Conservation (phyloP, 2,888 invertebrate species). For the Falcaria lacertinaria region DNA sequence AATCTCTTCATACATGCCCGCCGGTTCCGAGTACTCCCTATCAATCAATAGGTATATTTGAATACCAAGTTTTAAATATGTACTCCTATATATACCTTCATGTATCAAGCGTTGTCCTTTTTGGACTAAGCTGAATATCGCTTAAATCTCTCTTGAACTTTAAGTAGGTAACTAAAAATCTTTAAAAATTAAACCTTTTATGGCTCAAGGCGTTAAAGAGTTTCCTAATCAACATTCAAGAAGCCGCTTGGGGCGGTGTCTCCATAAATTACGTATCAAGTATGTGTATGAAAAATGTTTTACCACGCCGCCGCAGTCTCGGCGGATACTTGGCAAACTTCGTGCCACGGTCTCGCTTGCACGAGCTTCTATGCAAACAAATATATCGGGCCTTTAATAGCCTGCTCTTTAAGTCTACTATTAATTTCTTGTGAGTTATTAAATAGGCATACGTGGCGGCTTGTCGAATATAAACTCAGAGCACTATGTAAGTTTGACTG, state of each 20-base stretch:
- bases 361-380: slow-evolving; percentile 49
- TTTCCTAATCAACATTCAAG: slow-evolving; percentile 74
- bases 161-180: too few species aligned
- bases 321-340: slow-evolving; percentile 45
- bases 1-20: too few species aligned
- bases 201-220: slow-evolving; percentile 39
- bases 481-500: too few species aligned
- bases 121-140: too few species aligned
- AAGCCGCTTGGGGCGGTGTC: slow-evolving; percentile 57
- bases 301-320: slow-evolving; percentile 30
- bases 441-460: slow-evolving; percentile 22
- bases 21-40: too few species aligned
- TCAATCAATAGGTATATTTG: too few species aligned
- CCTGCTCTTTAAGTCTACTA: slow-evolving; percentile 43
- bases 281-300: slow-evolving; percentile 75
- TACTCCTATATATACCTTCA: too few species aligned
- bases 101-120: too few species aligned
- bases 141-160: too few species aligned
- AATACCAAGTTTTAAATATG: too few species aligned
- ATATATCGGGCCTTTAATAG: slow-evolving; percentile 54
- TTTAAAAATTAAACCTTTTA: too few species aligned
- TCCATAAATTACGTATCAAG: slow-evolving; percentile 75
- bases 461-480: slow-evolving; percentile 5
- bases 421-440: slow-evolving; percentile 41
- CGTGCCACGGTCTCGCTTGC: slow-evolving; percentile 24